phyloP scores from a whole-genome alignment of 2,888 invertebrate species.

The Phrixothrix hirtus region DNA sequence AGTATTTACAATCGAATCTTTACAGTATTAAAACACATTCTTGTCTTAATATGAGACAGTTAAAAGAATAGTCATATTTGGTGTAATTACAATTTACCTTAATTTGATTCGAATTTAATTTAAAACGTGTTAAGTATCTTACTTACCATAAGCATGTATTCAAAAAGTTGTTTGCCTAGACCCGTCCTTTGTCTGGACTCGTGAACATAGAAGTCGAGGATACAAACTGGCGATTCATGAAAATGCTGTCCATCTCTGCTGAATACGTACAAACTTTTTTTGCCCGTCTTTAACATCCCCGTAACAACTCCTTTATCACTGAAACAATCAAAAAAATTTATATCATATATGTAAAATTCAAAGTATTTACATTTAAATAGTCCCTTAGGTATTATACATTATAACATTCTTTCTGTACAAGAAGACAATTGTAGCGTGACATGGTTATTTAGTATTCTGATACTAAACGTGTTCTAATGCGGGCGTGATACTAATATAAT shows the following conservation, averaged over 20 bases:
- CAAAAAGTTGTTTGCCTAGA: conserved; percentile 81
- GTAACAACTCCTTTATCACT: conserved; percentile 73
- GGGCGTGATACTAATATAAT: too few relatives aligned
- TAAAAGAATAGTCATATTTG: too few relatives aligned
- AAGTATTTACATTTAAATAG: too few relatives aligned
- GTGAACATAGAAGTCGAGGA: conserved; percentile 92
- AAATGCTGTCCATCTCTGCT: conserved; percentile 71
- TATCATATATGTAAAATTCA: too few relatives aligned
- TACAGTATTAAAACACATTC: too few relatives aligned
- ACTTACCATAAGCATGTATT: conserved; percentile 82
- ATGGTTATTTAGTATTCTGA: too few relatives aligned
- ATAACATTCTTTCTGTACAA: too few relatives aligned
- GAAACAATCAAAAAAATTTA: conserved; percentile 44
- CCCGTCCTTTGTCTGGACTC: conserved; percentile 84
- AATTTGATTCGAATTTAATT: neutral
- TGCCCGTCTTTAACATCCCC: conserved; percentile 88
- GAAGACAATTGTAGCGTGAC: too few relatives aligned
- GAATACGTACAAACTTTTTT: conserved; percentile 86
- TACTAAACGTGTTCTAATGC: too few relatives aligned
- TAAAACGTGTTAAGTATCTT: neutral
- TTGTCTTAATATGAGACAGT: too few relatives aligned
- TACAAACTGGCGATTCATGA: conserved; percentile 82
- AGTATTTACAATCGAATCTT: too few relatives aligned
- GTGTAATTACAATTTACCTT: neutral
- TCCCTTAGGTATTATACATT: too few relatives aligned